Evolutionary conservation across 2,888 invertebrate species (phyloP).

Genomic region (Labia minor): DNA sequence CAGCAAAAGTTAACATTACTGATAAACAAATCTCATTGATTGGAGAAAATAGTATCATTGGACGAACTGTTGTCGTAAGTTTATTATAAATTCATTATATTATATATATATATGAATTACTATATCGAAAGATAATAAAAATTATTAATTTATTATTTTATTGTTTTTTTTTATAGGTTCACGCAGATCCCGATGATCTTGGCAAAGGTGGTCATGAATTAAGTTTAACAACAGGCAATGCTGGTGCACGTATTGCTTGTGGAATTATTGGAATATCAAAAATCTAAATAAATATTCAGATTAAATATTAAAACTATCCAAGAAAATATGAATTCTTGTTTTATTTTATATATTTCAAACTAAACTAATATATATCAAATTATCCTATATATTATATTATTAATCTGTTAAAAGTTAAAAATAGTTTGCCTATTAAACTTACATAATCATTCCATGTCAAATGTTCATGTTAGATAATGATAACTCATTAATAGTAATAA

Average conservation of each 20-base stretch:
- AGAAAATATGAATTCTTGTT: no score
- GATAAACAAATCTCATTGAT: conserved; percentile 53
- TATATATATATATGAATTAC: not conserved
- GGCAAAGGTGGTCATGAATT: conserved; percentile 87
- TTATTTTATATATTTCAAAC: no score
- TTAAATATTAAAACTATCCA: no score
- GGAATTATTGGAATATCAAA: conserved; percentile 72
- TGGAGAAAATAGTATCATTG: conserved; percentile 67
- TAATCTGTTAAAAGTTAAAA: no score
- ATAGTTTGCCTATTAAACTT: no score
- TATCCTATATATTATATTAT: no score
- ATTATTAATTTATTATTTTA: not conserved
- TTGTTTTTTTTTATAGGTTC: conserved; percentile 42
- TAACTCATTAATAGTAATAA: no score
- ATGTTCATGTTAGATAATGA: no score
- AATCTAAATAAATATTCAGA: conserved; percentile 33
- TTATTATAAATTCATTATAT: not conserved
- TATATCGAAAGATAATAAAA: not conserved
- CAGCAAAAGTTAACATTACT: conserved; percentile 52
- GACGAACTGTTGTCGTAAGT: conserved; percentile 65
- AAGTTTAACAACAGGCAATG: conserved; percentile 89
- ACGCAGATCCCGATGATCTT: conserved; percentile 86
- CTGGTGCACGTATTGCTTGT: conserved; percentile 80
- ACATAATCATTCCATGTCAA: no score
- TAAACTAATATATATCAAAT: no score